Percentiles rank a stretch among this genome's conserved stretches.
These are phyloP conservation scores for Ceratotherium simum DNA, from an alignment of 2,113 vertebrate genomes.

Conservation along the genomic window DNA sequence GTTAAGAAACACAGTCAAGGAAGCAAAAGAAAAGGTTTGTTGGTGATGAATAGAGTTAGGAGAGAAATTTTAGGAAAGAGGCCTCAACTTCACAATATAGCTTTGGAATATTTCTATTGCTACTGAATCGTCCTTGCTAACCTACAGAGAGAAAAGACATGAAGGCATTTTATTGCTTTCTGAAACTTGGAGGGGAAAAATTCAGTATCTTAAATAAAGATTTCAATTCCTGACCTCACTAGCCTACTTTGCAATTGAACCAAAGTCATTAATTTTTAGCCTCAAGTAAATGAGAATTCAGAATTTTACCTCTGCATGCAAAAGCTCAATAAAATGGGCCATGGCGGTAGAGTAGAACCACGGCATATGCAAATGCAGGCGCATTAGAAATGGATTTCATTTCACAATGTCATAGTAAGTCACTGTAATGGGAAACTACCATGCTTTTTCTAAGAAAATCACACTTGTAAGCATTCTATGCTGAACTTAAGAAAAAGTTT, in stretches of 20 bases:
- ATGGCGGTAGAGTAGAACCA: neutral
- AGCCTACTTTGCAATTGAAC: neutral
- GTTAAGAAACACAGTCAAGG: neutral
- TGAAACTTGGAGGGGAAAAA: neutral
- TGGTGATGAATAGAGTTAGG: neutral
- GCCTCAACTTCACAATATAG: neutral
- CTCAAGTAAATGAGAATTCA: slow-evolving; percentile 57
- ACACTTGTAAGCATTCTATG: neutral
- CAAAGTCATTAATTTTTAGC: slow-evolving; percentile 74
- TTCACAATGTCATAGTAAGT: slow-evolving; percentile 42
- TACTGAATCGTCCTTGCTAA: neutral
- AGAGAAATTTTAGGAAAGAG: neutral
- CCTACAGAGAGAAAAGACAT: slow-evolving; percentile 28
- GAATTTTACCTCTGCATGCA: neutral
- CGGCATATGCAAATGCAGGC: slow-evolving; percentile 45
- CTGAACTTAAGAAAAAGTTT: neutral
- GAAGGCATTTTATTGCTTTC: slow-evolving; percentile 32
- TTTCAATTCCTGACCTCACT: slow-evolving; percentile 54
- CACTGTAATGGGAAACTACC: neutral
- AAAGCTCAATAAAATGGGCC: slow-evolving; percentile 22
- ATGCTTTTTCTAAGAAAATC: neutral
- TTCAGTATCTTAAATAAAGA: slow-evolving; percentile 55
- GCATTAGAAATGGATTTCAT: slow-evolving; percentile 23
- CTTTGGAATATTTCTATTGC: neutral
- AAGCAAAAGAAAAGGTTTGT: neutral